Percentiles rank a stretch among this genome's conserved stretches.
phyloP scores from a whole-genome alignment of 2,797 vertebrate genomes.

The Eulemur mongoz region DNA sequence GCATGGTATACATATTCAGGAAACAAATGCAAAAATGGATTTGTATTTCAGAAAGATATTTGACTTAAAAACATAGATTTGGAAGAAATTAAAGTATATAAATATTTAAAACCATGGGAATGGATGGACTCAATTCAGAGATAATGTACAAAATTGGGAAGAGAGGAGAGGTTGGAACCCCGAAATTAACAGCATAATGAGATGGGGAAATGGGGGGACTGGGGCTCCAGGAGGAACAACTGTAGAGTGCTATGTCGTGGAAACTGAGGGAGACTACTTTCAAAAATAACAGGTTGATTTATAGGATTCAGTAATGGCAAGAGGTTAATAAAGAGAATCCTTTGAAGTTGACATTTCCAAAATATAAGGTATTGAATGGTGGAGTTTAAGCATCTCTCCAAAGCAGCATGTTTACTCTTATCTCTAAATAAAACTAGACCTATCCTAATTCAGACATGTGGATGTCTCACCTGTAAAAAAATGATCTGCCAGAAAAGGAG shows the following conservation, averaged over 20 bases:
- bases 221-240: background rate
- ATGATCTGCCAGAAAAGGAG: background rate
- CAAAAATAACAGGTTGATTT: background rate
- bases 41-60: slow-evolving; percentile 13
- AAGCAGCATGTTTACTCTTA: background rate
- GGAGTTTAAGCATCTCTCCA: background rate
- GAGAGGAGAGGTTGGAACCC: background rate
- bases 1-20: background rate
- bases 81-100: background rate
- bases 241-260: background rate
- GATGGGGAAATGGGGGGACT: background rate
- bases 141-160: background rate
- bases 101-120: background rate
- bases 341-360: background rate
- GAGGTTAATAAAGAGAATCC: background rate
- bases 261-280: background rate
- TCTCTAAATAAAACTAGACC: background rate
- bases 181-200: background rate
- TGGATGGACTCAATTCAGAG: background rate
- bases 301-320: background rate
- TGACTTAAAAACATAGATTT: background rate
- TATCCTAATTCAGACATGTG: background rate
- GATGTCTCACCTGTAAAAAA: background rate
- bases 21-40: background rate
- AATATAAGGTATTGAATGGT: background rate